A percentile compares a stretch with the other conserved stretches of the same genome.
Conservation (phyloP, 1,140 invertebrate genomes). For the Gerris buenoi region DNA sequence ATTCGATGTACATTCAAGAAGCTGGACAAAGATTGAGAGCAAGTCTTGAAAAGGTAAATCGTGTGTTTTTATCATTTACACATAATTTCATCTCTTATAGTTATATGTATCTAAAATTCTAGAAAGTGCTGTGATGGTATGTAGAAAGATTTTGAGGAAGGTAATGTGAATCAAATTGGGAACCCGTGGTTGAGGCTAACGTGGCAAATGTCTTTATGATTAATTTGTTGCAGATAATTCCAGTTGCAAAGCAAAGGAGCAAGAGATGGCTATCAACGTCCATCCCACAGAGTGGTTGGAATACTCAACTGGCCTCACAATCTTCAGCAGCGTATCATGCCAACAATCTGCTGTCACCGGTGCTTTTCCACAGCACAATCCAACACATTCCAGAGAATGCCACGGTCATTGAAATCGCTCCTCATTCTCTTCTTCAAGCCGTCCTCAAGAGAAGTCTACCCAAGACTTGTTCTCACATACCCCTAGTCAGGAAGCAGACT, state of each 20-base stretch:
- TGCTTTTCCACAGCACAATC: conserved; percentile 68
- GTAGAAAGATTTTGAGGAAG: too few species aligned
- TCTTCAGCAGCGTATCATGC: conserved; percentile 89
- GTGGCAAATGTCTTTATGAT: too few species aligned
- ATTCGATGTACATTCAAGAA: conserved; percentile 78
- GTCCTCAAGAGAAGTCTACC: conserved; percentile 61
- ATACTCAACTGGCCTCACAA: conserved; percentile 52
- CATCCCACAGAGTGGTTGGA: conserved; percentile 72
- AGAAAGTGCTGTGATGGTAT: too few species aligned
- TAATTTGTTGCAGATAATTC: conserved; percentile 43
- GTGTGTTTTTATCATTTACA: too few species aligned
- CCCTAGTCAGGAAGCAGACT: conserved; percentile 57
- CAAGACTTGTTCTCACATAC: conserved; percentile 47
- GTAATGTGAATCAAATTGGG: too few species aligned
- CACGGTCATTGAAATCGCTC: conserved; percentile 80
- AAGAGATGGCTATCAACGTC: conserved; percentile 81
- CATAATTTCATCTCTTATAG: too few species aligned
- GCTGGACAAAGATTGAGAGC: conserved; percentile 64
- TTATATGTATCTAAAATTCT: too few species aligned
- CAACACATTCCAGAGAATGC: conserved; percentile 72
- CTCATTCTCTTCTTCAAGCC: conserved; percentile 76
- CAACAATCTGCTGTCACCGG: conserved; percentile 82
- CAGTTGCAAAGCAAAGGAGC: conserved; percentile 58
- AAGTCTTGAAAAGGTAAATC: conserved; percentile 56
- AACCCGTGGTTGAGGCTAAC: too few species aligned